Conservation (phyloP, 2,888 invertebrate species). For the Oithona nana region DNA sequence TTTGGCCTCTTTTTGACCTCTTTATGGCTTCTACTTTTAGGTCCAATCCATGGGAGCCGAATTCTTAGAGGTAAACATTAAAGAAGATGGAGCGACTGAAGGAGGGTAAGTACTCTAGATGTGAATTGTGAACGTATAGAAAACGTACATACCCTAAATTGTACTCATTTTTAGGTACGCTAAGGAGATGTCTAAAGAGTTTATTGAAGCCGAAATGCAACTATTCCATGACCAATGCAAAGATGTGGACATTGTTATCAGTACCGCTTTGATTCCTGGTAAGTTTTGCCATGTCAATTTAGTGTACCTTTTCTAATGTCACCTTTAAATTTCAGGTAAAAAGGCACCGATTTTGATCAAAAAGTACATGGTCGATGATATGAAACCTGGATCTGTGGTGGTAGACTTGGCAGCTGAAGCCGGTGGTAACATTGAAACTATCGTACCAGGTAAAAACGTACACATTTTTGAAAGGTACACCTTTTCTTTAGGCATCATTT, state of each 20-base stretch:
- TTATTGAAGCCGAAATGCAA: constrained; percentile 64
- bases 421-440: constrained; percentile 69
- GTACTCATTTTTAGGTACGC: too few species aligned
- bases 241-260: constrained; percentile 65
- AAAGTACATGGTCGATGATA: constrained; percentile 44
- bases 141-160: too few species aligned
- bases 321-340: constrained; percentile 71
- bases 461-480: too few species aligned
- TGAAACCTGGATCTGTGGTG: constrained; percentile 73
- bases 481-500: background rate
- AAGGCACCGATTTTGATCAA: constrained; percentile 58
- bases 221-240: constrained; percentile 66
- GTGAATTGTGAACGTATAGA: constrained; percentile 65
- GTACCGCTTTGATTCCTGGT: constrained; percentile 75
- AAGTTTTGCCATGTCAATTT: too few species aligned
- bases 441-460: constrained; percentile 54
- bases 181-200: constrained; percentile 66
- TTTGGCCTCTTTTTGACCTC: too few species aligned
- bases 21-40: too few species aligned
- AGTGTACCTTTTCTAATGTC: constrained; percentile 73
- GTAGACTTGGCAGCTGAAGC: constrained; percentile 75
- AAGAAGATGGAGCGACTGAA: constrained; percentile 31
- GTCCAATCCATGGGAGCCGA: constrained; percentile 73
- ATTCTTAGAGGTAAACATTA: constrained; percentile 55
- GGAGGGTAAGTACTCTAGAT: constrained; percentile 70